Base-by-base conservation (phyloP, 53 echinoderm and acorn worm genomes). In the Pentamera pediparva region DNA sequence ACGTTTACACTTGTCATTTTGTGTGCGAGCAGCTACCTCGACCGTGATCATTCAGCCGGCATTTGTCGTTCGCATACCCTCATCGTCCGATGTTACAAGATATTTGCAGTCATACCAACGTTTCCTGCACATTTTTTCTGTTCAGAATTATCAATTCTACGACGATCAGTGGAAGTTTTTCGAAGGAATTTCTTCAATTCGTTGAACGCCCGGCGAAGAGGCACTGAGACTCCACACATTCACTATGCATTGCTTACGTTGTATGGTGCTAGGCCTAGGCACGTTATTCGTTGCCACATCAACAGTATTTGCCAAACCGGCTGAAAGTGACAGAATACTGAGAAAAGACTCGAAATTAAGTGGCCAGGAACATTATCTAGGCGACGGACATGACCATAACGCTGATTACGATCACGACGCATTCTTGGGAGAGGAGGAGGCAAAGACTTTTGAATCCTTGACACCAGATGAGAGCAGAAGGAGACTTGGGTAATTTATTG, bases 371-470 rank as follows among this genome's bases (percentile, higher is more conserved):
- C 92, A 92, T 61, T 92, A 65, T 24, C 75, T 54, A 37, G 82
- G 75, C 35, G 76, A 83, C 45, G 93, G 89, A 13, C 80, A 84
- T 31, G 77, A 80, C 0, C 93, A 93, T 76, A 93, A 93, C 38
- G 58, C 70, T 31, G 93, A 93, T 30, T 93, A 89, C 38, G 93
- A 93, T 49, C 93, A 93, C 36, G 93, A 93, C 35, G 93, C 93
- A 20, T 93, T 93, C 52, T 77, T 93, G 22, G 93, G 93, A 21
- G 86, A 89, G 61, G 89, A 93, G 27, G 88, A 92, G 61, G 93
- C 93, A n/a, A 86, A 79, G 55, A 86, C 81, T 35, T 93, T 93
- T 37, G 56, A 74, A 3, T 77, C 84, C 20, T 55, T 93, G 56
- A 83, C 82, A 39, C 93, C 93, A 20, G 93, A 89, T 28, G 86